Base-by-base conservation (phyloP, 2,888 invertebrate species). In the Harpagoxenus sublaevis region DNA sequence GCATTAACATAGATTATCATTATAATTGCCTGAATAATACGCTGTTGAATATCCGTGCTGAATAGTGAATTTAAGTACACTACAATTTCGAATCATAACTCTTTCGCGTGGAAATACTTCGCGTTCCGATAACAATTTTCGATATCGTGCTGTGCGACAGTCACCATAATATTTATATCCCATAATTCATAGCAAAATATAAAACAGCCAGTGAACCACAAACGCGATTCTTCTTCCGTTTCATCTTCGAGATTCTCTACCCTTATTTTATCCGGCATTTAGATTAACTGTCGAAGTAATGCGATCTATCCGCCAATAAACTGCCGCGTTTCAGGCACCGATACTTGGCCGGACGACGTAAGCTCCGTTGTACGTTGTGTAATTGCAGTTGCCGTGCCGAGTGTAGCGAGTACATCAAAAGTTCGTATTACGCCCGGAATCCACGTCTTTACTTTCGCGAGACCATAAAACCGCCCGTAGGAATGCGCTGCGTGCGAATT, bases 391-490 rank as follows among this genome's bases (percentile, higher is more conserved):
- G 62, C 63, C n/a, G 35, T 85, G 84, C 75, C 86, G 63, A 86
- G 88, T 81, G 88, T 6, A 35, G 87, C 87, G 90, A 92, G 91
- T 92, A 91, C 92, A 92, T 93, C 91, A 92, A 93, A 93, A 93
- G 91, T 93, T 93, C 86, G 88, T 89, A 90, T 91, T 90, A 90
- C 88, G 77, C 88, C 91, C 89, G 91, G 89, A 92, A 89, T 91
- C 86, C 86, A 86, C 82, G 87, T 87, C 91, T 91, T 90, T 89
- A 89, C 89, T 91, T 92, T 89, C 89, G 89, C 88, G 86, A 84
- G 89, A 87, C 90, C 89, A 89, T 93, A 92, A 93, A 93, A 92
- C 89, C 90, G 89, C 84, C 84, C 86, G 84, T 87, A 84, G 89
- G 91, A 92, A 91, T 90, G 91, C 91, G 74, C 53, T 39, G 66